These are phyloP conservation scores for Crotalus helleri DNA, from an alignment of 2,113 vertebrate genomes.

Conservation along the genomic window DNA sequence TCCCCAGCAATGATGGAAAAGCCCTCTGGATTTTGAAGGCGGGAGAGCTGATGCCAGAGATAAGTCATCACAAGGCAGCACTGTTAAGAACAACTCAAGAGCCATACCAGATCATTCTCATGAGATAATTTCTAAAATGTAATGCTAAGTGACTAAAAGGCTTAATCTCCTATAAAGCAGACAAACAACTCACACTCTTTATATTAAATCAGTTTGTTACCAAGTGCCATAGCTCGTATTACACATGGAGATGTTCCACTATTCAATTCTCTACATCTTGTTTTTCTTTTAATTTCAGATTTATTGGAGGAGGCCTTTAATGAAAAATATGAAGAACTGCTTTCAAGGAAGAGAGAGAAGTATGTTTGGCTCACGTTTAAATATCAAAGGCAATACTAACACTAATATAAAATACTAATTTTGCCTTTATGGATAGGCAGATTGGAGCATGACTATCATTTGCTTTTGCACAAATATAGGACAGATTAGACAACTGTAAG, in stretches of 20 bases:
- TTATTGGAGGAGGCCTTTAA: neutral
- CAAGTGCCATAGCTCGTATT: neutral
- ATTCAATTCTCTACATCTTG: neutral
- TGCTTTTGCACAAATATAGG: neutral
- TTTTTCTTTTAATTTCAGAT: neutral
- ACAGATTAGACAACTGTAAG: neutral
- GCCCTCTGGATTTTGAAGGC: neutral
- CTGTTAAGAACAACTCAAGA: constrained; percentile 31
- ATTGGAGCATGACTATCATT: neutral
- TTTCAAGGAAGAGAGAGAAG: neutral
- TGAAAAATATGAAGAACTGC: neutral
- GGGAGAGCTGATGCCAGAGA: constrained; percentile 19
- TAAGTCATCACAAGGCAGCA: neutral
- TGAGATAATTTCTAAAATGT: neutral
- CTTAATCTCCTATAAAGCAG: neutral
- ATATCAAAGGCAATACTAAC: neutral
- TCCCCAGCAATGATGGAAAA: constrained; percentile 32
- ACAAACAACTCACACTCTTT: neutral
- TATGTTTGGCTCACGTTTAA: neutral
- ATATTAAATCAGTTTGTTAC: neutral
- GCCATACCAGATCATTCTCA: neutral
- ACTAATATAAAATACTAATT: neutral
- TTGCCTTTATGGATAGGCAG: neutral
- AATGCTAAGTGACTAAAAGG: neutral
- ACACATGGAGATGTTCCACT: neutral